Conservation (phyloP, 2,888 invertebrate species). For the Macaria liturata region DNA sequence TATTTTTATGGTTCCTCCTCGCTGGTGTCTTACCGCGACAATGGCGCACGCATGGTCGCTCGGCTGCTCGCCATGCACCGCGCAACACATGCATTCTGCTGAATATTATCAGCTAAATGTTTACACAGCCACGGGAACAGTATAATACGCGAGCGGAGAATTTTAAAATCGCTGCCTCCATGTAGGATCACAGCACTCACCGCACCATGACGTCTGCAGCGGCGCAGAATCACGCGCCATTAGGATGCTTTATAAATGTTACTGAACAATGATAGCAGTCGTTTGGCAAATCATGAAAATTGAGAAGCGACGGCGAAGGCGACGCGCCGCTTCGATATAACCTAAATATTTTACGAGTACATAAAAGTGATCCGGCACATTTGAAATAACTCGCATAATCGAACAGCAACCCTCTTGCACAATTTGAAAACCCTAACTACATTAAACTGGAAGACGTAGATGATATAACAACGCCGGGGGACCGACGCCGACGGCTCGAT, state of each 20-base stretch:
- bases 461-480: slow-evolving; percentile 30
- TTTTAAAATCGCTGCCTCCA: slow-evolving; percentile 23
- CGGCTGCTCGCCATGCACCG: slow-evolving; percentile 17
- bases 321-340: slow-evolving; percentile 33
- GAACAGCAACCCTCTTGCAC: slow-evolving; percentile 33
- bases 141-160: slow-evolving; percentile 22
- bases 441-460: slow-evolving; percentile 36
- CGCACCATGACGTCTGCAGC: slow-evolving; percentile 5
- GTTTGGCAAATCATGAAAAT: background rate
- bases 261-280: slow-evolving; percentile 10
- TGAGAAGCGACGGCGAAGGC: slow-evolving; percentile 15
- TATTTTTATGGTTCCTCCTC: slow-evolving; percentile 56
- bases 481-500: slow-evolving; percentile 26
- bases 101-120: slow-evolving; percentile 35
- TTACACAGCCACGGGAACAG: slow-evolving; percentile 17
- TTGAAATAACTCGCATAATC: slow-evolving; percentile 36
- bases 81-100: slow-evolving; percentile 24
- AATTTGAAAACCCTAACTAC: slow-evolving; percentile 35
- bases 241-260: slow-evolving; percentile 13
- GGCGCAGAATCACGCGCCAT: slow-evolving; percentile 8
- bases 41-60: slow-evolving; percentile 36
- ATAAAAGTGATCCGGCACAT: slow-evolving; percentile 37
- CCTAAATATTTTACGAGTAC: slow-evolving; percentile 34
- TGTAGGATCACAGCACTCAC: slow-evolving; percentile 8
- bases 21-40: slow-evolving; percentile 44